A percentile compares a stretch with the other conserved stretches of the same genome.
Evolutionary conservation across 2,797 vertebrate species (phyloP).

Genomic region (Gambusia yucatana): DNA sequence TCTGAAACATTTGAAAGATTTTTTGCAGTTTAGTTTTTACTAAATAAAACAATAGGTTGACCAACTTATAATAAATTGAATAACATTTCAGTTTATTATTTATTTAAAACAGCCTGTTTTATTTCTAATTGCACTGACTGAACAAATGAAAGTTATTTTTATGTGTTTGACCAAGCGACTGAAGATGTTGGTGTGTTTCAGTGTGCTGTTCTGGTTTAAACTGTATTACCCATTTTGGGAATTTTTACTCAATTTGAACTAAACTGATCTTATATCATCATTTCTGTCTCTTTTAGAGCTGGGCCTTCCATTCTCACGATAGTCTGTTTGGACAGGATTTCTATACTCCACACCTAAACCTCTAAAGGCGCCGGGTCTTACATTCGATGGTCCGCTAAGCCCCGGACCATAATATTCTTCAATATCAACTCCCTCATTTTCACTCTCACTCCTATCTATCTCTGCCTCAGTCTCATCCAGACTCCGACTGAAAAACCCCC

Average conservation of each 20-base stretch:
- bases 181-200: neutral
- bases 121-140: too few relatives aligned
- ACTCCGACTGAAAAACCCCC: conserved; percentile 46
- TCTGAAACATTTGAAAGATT: too few relatives aligned
- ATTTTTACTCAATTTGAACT: conserved; percentile 18
- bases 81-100: too few relatives aligned
- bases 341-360: conserved; percentile 46
- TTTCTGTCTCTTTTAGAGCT: conserved; percentile 15
- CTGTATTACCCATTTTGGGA: neutral
- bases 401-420: conserved; percentile 60
- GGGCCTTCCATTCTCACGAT: conserved; percentile 57
- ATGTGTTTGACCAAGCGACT: too few relatives aligned
- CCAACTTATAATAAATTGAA: too few relatives aligned
- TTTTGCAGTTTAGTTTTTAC: too few relatives aligned
- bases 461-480: conserved; percentile 35
- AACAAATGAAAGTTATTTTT: too few relatives aligned
- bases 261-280: conserved; percentile 24
- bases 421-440: conserved; percentile 53
- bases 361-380: conserved; percentile 42
- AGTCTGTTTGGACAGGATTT: conserved; percentile 77
- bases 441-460: conserved; percentile 8
- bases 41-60: too few relatives aligned
- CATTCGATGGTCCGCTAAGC: conserved; percentile 62
- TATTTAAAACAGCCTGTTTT: too few relatives aligned
- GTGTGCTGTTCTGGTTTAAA: neutral